These are phyloP conservation scores for Drosophila sp. DNA, from an alignment of 1,140 invertebrate genomes.

Conservation along the genomic window DNA sequence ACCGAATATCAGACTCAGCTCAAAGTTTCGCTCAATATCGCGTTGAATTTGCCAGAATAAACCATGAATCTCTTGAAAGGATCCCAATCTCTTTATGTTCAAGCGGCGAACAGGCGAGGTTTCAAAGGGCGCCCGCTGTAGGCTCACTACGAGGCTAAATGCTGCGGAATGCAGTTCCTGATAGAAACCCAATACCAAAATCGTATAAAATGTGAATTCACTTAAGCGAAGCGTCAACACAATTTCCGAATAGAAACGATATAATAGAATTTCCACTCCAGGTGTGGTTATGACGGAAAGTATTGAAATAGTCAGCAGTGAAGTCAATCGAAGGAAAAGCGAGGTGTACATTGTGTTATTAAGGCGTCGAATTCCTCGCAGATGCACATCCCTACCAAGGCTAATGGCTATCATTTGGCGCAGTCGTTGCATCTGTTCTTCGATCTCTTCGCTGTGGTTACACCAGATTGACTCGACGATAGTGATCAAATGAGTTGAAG, in stretches of 20 bases:
- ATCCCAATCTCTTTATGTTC: constrained; percentile 28
- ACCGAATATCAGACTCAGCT: constrained; percentile 34
- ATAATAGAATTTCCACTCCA: neutral
- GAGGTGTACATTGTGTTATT: constrained; percentile 27
- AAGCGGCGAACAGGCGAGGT: constrained; percentile 11
- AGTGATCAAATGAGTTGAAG: constrained; percentile 15
- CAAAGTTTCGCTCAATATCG: constrained; percentile 44
- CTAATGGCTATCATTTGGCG: constrained; percentile 4
- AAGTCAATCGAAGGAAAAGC: neutral
- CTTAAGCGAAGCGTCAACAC: constrained; percentile 31
- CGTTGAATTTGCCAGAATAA: constrained; percentile 48
- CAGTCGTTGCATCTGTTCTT: constrained; percentile 41
- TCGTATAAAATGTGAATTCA: constrained; percentile 45
- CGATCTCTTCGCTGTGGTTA: constrained; percentile 23
- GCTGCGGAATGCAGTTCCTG: constrained; percentile 37
- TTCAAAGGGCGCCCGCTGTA: constrained; percentile 31
- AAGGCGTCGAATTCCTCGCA: constrained; percentile 25
- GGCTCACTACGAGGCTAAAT: constrained; percentile 13
- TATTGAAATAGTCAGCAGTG: neutral
- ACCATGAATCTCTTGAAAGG: constrained; percentile 34
- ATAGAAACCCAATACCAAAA: constrained; percentile 42
- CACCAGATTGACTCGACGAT: constrained; percentile 41
- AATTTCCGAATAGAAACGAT: constrained; percentile 42
- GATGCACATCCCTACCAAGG: constrained; percentile 9
- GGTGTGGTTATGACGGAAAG: neutral